Base-by-base conservation (phyloP, 1,140 invertebrate species). In the Druon quercuslanigerum region DNA sequence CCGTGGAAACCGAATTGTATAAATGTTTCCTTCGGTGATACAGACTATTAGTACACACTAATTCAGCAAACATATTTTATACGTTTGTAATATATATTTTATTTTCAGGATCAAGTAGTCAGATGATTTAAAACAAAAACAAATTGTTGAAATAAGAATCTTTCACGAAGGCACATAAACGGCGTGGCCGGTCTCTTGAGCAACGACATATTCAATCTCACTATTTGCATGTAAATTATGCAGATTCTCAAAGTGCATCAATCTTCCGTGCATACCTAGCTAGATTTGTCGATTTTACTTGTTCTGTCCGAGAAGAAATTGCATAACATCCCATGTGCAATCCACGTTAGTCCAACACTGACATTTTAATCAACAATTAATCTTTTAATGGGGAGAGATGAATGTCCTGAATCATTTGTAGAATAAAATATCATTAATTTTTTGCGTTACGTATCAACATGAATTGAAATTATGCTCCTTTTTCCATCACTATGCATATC, bases 211-310 rank as follows among this genome's bases (percentile, higher is more conserved):
- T 82, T 78, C 80, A 70, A 85, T 86, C 84, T 83, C 73, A 73
- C 84, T 87, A 85, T 86, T 85, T 83, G 73, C 74, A 85, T 87
- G 79, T 51, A 83, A 85, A 85, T 85, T 87, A 81, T 85, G 80
- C 77, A 79, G 74, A 83, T 83, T 72, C 77, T 60, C 66, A 78
- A 71, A 82, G 79, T 83, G 80, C 81, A 84, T 84, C 83, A 83
- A 86, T 87, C 80, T 83, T 82, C 51, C 73, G 76, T 12, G 73
- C 73, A 74, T 78, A 72, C 74, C 72, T 80, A 66, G 73, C 19
- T 51, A 75, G 78, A 82, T 82, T 80, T 80, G 79, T 80, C 77
- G 74, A 82, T 82, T 85, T 83, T 81, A 79, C 81, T 85, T 82
- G 74, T 80, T 80, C 78, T 79, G 50, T 72, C 51, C 60, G 73